Evolutionary conservation across 2,113 vertebrate species (phyloP).

Genomic region (Cyphomyrus discorhynchus): DNA sequence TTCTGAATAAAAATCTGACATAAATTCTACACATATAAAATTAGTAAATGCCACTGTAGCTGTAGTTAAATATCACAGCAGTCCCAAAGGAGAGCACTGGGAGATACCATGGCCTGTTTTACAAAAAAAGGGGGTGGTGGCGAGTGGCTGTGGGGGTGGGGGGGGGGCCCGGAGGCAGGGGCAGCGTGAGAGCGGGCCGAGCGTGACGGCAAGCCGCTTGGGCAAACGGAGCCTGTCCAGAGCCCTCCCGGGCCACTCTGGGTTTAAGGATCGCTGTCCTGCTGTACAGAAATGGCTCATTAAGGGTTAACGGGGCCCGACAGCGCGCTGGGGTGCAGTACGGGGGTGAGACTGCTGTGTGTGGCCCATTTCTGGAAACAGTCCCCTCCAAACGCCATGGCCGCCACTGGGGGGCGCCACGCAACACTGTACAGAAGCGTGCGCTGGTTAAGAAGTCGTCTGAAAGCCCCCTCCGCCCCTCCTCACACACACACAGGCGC

Average conservation of each 20-base stretch:
- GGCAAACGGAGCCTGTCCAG: constrained; percentile 30
- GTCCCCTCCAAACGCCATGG: constrained; percentile 52
- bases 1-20: constrained; percentile 72
- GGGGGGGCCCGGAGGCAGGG: not conserved
- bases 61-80: constrained; percentile 76
- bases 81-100: constrained; percentile 47
- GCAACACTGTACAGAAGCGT: not conserved
- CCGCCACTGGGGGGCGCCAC: not conserved
- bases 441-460: not conserved
- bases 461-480: constrained; percentile 36
- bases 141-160: not conserved
- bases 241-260: constrained; percentile 36
- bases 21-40: constrained; percentile 78
- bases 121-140: constrained; percentile 28
- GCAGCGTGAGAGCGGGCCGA: constrained; percentile 14
- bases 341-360: constrained; percentile 47
- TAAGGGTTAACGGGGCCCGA: constrained; percentile 78
- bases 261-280: constrained; percentile 33
- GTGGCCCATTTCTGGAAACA: constrained; percentile 70
- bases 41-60: constrained; percentile 79
- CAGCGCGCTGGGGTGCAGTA: constrained; percentile 67
- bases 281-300: constrained; percentile 53
- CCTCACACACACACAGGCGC: constrained; percentile 14
- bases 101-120: constrained; percentile 49
- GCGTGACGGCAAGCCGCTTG: not conserved